phyloP scores from a whole-genome alignment of 2,797 vertebrate genomes.

The Eulemur mongoz region DNA sequence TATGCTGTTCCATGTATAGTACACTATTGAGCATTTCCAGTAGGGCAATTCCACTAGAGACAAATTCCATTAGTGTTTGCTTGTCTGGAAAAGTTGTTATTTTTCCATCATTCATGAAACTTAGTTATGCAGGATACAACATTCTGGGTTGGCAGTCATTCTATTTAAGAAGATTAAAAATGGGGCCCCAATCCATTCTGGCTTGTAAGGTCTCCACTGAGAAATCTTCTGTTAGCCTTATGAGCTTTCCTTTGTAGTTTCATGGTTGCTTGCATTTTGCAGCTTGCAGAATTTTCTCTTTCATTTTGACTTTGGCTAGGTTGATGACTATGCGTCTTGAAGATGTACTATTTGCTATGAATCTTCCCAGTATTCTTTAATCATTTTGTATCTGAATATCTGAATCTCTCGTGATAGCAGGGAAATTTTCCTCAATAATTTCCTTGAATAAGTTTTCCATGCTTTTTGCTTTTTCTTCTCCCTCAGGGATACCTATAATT shows the following conservation, averaged over 20 bases:
- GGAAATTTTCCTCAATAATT: too few relatives aligned
- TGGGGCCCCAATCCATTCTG: not conserved
- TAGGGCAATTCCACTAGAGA: not conserved
- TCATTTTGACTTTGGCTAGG: not conserved
- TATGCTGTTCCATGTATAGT: not conserved
- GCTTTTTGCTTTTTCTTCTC: too few relatives aligned
- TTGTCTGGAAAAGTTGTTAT: not conserved
- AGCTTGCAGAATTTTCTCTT: not conserved
- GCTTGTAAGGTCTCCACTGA: not conserved
- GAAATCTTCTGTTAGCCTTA: not conserved
- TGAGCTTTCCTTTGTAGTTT: not conserved
- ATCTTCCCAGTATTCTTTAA: not conserved
- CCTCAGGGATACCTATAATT: too few relatives aligned
- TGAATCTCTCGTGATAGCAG: too few relatives aligned
- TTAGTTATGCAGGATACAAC: not conserved
- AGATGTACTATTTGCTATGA: not conserved
- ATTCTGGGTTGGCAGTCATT: not conserved
- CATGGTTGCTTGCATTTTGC: not conserved
- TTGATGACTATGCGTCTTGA: not conserved
- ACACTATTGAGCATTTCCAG: not conserved
- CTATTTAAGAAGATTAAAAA: not conserved
- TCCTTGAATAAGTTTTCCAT: too few relatives aligned
- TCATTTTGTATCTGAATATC: too few relatives aligned
- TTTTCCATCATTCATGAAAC: not conserved
- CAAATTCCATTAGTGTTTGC: not conserved